Evolutionary conservation across 2,888 invertebrate genomes (phyloP), one percentile per base, ranked within the genome.

Genomic region (Vanessa cardui): DNA sequence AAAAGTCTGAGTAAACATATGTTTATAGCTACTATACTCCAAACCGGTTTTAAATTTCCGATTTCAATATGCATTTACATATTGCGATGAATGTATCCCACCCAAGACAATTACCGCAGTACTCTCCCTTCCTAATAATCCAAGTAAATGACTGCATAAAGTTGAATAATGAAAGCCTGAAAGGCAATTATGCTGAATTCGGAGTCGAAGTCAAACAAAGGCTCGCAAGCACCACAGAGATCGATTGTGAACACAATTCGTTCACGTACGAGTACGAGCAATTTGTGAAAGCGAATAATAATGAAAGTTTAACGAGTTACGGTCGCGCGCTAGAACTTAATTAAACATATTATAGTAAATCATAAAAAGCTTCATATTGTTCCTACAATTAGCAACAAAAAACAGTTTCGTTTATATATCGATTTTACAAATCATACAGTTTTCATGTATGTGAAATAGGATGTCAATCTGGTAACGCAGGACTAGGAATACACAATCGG

Each of bases 101-200:
- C 88, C 89, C 88, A 92, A 90, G 88, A 87, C 87, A 89, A 86
- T 87, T 81, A 86, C 84, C 84, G 78, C 85, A 82, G 78, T 84
- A 88, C 89, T 89, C 89, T 89, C 92, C 90, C 89, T 90, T 84
- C 87, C 86, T 87, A 89, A 90, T 90, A 92, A 89, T 87, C 86
- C 88, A 88, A 91, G 92, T 90, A 91, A 91, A 92, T 91, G 90
- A 88, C 90, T 91, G 89, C 89, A 91, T 89, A 91, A 92, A 92
- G 91, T 88, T 90, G 89, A 90, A 92, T 92, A 92, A 92, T 91
- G 91, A 90, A 91, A 90, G 88, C 83, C 89, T 91, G 89, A 90
- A 92, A 92, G 92, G 90, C 91, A 92, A 92, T 92, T 92, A 92
- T 85, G 88, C 88, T 86, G 90, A 91, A 92, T 92, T 92, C 86